Conservation (phyloP, 2,888 invertebrate genomes). For the Balanococcus diminutus region DNA sequence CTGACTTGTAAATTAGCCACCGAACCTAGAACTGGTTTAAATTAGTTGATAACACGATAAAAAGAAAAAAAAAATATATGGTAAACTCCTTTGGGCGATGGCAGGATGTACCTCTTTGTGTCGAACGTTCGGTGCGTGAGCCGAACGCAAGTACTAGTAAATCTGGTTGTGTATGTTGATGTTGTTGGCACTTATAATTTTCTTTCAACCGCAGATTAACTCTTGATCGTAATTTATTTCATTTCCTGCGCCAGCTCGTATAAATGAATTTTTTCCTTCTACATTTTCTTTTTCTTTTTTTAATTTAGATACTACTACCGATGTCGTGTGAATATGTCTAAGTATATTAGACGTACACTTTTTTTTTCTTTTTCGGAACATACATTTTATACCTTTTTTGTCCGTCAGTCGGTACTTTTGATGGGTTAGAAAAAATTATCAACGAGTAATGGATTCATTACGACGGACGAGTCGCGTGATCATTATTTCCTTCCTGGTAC, state of each 20-base stretch:
- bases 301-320: background rate
- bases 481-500: background rate
- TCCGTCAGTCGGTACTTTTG: background rate
- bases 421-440: background rate
- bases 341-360: background rate
- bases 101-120: conserved; percentile 18
- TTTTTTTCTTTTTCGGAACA: background rate
- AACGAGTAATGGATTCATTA: conserved; percentile 33
- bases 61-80: conserved; percentile 23
- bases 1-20: conserved; percentile 42
- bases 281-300: background rate
- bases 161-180: conserved; percentile 38
- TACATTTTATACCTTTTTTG: background rate
- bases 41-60: conserved; percentile 36
- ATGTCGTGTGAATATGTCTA: conserved; percentile 2
- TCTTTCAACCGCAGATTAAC: conserved; percentile 48
- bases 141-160: background rate
- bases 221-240: conserved; percentile 49
- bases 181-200: conserved; percentile 44
- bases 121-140: background rate
- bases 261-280: conserved; percentile 17
- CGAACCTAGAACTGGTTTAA: conserved; percentile 34
- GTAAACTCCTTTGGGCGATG: conserved; percentile 24
- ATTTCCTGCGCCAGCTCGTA: conserved; percentile 33
- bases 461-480: conserved; percentile 7